A percentile compares a stretch with the other conserved stretches of the same genome.
Conservation (phyloP, 2,888 invertebrate genomes). For the Odontomyia ornata region DNA sequence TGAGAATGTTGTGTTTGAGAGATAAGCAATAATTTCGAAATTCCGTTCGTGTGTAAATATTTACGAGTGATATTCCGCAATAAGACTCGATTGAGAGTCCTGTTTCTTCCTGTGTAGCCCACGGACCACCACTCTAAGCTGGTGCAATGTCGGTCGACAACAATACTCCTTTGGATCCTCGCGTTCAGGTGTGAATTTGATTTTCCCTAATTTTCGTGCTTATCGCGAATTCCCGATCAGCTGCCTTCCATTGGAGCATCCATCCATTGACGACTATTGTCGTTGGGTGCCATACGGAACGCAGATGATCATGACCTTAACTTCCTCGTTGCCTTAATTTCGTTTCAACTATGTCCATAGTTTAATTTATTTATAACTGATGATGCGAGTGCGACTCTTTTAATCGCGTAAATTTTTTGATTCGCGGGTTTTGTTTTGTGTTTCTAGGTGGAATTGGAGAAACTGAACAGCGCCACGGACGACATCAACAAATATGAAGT, state of each 20-base stretch:
- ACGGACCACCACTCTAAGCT: background rate
- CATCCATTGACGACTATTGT: too few relatives aligned
- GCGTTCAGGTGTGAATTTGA: slow-evolving; percentile 73
- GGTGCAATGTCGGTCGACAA: slow-evolving; percentile 63
- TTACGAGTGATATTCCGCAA: background rate
- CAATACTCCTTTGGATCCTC: slow-evolving; percentile 79
- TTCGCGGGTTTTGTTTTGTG: background rate
- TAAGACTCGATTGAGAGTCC: background rate
- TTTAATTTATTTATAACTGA: slow-evolving; percentile 1
- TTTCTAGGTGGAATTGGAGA: slow-evolving; percentile 81
- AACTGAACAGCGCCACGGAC: slow-evolving; percentile 89
- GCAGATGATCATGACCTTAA: background rate
- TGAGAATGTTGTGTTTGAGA: slow-evolving; percentile 9
- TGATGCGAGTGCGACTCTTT: background rate
- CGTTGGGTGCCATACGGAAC: too few relatives aligned
- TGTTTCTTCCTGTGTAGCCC: background rate
- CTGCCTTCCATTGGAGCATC: background rate
- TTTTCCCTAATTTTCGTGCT: background rate
- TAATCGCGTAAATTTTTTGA: background rate
- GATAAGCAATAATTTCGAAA: slow-evolving; percentile 8
- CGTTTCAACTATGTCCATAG: background rate
- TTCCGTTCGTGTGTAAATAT: background rate
- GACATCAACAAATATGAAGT: slow-evolving; percentile 91
- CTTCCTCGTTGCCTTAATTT: slow-evolving; percentile 29
- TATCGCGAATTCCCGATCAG: background rate